Conservation (phyloP, 2,888 invertebrate genomes). For the Drosophila fungiperda region DNA sequence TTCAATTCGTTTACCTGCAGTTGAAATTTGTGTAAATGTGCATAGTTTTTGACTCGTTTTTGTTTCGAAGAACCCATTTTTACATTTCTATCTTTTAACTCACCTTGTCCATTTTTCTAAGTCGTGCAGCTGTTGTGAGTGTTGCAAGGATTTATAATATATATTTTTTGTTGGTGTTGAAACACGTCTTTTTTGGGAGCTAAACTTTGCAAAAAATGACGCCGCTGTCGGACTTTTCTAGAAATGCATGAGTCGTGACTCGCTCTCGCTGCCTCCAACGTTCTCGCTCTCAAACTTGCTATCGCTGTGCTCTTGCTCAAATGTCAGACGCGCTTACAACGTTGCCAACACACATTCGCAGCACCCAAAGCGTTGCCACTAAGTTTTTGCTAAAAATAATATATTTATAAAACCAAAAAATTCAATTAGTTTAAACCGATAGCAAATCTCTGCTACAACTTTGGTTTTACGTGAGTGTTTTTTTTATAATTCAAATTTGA, state of each 20-base stretch:
- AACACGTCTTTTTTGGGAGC: constrained; percentile 26
- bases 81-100: background rate
- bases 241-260: constrained; percentile 61
- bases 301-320: constrained; percentile 12
- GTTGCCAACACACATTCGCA: constrained; percentile 44
- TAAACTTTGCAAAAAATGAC: constrained; percentile 57
- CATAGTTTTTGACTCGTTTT: constrained; percentile 1
- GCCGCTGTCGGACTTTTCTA: constrained; percentile 73
- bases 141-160: constrained; percentile 10
- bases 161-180: constrained; percentile 19
- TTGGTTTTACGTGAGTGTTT: background rate
- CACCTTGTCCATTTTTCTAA: constrained; percentile 46
- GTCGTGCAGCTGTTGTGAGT: background rate
- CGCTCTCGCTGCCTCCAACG: constrained; percentile 14
- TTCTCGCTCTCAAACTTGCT: constrained; percentile 13
- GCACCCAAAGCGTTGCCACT: constrained; percentile 21
- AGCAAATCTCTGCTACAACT: background rate
- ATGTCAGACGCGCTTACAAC: constrained; percentile 28
- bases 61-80: background rate
- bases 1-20: constrained; percentile 92
- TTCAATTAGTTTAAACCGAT: background rate
- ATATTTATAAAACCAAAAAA: background rate
- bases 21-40: constrained; percentile 12
- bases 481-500: background rate
- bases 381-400: background rate